Percentiles rank a stretch among this genome's conserved stretches.
Conservation (phyloP, 2,113 vertebrate genomes). For the Chloroceryle aenea region DNA sequence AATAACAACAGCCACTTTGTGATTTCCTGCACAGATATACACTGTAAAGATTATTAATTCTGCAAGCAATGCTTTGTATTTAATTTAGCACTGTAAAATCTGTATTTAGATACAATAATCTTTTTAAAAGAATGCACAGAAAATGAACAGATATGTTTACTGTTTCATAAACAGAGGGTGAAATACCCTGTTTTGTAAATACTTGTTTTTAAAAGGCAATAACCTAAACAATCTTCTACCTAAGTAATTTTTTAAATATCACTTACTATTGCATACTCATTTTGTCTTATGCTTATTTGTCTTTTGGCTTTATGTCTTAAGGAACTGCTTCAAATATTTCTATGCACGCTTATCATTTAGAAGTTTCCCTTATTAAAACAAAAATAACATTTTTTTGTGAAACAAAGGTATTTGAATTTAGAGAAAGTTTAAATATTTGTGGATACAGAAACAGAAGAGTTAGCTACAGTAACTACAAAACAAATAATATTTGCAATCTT, state of each 20-base stretch:
- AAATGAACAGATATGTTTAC: not conserved
- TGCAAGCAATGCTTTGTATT: not conserved
- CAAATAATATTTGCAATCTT: conserved; percentile 17
- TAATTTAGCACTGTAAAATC: not conserved
- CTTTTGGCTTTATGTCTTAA: not conserved
- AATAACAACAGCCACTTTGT: not conserved
- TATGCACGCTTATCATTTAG: not conserved
- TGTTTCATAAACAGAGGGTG: not conserved
- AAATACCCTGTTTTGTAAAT: not conserved
- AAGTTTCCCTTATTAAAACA: not conserved
- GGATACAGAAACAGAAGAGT: not conserved
- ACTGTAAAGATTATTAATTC: accelerated
- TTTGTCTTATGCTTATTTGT: not conserved
- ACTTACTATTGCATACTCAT: not conserved
- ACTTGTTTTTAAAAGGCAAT: not conserved
- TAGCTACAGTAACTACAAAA: not conserved
- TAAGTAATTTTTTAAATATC: not conserved
- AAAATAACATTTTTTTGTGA: not conserved
- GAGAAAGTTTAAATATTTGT: not conserved
- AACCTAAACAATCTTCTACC: not conserved
- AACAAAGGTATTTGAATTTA: not conserved
- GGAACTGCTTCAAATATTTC: not conserved
- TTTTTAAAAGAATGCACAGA: not conserved
- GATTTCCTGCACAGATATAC: not conserved
- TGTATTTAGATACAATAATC: not conserved